These are phyloP conservation scores for Spermophilus dauricus DNA, from an alignment of 2,113 vertebrate species.

Conservation along the genomic window DNA sequence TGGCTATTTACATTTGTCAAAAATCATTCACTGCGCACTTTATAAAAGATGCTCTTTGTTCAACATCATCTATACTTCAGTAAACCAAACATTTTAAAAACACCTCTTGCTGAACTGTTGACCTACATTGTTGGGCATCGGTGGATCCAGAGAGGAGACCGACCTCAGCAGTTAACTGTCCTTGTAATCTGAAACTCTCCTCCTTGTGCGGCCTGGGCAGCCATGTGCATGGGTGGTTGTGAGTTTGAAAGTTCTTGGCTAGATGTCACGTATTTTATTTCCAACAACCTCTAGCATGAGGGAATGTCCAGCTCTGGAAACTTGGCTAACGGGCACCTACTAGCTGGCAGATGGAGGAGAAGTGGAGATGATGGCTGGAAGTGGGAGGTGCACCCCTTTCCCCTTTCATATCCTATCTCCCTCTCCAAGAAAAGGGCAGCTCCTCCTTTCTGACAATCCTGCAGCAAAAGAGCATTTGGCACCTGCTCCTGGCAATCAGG, in stretches of 20 bases:
- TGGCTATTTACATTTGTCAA: background rate
- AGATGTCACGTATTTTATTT: background rate
- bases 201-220: background rate
- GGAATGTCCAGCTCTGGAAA: background rate
- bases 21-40: background rate
- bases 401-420: background rate
- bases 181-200: background rate
- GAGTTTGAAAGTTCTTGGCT: background rate
- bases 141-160: background rate
- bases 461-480: background rate
- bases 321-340: no score
- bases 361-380: no score
- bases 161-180: no score
- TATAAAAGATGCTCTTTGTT: conserved; percentile 2
- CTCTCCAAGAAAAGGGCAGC: background rate
- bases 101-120: background rate
- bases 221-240: background rate
- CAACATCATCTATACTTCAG: background rate
- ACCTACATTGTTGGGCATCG: background rate
- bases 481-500: background rate
- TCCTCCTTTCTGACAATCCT: background rate
- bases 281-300: background rate
- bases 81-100: background rate
- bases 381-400: background rate
- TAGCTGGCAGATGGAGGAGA: background rate